Evolutionary conservation across 2,113 vertebrate species (phyloP).

Genomic region (Otis tarda): DNA sequence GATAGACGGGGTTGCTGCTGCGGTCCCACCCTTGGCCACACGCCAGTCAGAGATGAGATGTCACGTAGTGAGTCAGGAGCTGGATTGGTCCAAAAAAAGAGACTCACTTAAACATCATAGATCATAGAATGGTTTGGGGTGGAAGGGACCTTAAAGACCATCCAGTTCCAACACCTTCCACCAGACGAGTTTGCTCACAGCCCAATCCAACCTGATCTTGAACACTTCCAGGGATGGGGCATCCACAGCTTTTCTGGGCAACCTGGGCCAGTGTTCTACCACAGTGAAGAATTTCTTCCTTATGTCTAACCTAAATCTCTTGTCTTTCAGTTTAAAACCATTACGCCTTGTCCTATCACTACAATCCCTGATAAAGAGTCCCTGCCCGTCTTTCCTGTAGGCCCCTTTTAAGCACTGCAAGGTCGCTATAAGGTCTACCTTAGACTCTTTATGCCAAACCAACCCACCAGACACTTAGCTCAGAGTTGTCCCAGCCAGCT

Average conservation of each 20-base stretch:
- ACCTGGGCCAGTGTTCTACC: fast-evolving
- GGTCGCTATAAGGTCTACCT: neutral
- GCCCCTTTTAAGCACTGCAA: neutral
- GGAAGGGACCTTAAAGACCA: neutral
- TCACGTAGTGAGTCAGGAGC: neutral
- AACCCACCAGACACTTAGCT: neutral
- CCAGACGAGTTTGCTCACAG: fast-evolving
- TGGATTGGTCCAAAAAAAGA: neutral
- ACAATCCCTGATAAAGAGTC: fast-evolving
- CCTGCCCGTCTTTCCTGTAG: neutral
- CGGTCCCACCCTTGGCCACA: neutral
- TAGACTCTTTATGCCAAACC: neutral
- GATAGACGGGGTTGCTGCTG: neutral
- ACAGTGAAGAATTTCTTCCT: fast-evolving
- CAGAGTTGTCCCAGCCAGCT: neutral
- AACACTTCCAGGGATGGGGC: fast-evolving
- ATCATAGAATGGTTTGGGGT: neutral
- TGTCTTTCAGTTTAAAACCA: neutral
- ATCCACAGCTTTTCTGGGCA: neutral
- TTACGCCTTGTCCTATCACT: fast-evolving
- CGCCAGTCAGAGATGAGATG: neutral
- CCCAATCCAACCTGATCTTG: fast-evolving
- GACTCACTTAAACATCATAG: neutral
- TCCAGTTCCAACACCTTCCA: neutral
- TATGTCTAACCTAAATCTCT: fast-evolving